Evolutionary conservation across 2,888 invertebrate species (phyloP).

Genomic region (Meiosimyza decipiens): DNA sequence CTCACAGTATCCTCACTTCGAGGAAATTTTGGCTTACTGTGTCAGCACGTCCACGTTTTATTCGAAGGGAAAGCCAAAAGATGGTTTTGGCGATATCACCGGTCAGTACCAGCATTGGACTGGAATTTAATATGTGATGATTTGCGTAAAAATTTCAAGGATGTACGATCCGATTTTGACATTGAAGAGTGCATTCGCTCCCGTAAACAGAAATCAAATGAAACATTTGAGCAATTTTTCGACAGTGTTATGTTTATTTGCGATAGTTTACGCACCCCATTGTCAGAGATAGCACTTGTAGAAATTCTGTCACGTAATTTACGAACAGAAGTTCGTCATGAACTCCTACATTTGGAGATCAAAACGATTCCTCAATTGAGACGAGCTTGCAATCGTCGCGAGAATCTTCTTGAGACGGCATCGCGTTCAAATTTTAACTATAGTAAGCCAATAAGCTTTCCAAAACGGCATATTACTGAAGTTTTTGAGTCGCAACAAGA

Average conservation of each 20-base stretch:
- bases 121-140: neutral
- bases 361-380: slow-evolving; percentile 8
- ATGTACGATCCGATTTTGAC: slow-evolving; percentile 7
- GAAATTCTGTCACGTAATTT: slow-evolving; percentile 21
- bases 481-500: neutral
- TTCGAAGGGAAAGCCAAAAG: slow-evolving; percentile 6
- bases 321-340: neutral
- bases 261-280: slow-evolving; percentile 13
- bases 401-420: neutral
- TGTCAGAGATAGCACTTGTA: slow-evolving; percentile 5
- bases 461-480: neutral
- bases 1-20: neutral
- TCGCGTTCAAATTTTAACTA: neutral
- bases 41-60: slow-evolving; percentile 6
- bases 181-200: slow-evolving; percentile 24
- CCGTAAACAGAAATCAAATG: slow-evolving; percentile 18
- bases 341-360: slow-evolving; percentile 19
- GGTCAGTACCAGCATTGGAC: neutral
- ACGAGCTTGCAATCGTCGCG: slow-evolving; percentile 12
- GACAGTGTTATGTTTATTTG: slow-evolving; percentile 9
- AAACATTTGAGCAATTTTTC: slow-evolving; percentile 12
- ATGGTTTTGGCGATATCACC: slow-evolving; percentile 32
- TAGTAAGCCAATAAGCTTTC: neutral
- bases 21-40: slow-evolving; percentile 16
- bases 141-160: neutral